These are phyloP conservation scores for Buceros bicornis DNA, from an alignment of 2,797 vertebrate genomes.

Conservation along the genomic window DNA sequence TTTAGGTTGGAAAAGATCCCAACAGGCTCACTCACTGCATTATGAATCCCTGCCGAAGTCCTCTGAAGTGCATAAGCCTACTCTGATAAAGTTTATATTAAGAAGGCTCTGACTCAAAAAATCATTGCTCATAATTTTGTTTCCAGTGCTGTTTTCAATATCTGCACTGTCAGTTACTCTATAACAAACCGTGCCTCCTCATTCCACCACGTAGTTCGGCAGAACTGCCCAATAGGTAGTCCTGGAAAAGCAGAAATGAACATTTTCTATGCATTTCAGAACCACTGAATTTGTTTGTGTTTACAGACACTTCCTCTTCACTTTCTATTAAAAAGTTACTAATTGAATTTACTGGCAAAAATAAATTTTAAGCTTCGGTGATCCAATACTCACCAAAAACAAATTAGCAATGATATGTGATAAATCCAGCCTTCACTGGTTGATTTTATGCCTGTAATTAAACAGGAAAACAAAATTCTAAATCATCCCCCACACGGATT, in stretches of 20 bases:
- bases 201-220: not conserved
- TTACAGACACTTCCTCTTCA: not conserved
- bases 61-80: not conserved
- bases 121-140: not conserved
- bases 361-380: not conserved
- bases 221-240: not conserved
- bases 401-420: not conserved
- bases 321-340: not conserved
- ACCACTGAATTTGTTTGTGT: not conserved
- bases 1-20: not conserved
- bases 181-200: not conserved
- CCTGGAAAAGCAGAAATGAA: not conserved
- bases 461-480: slow-evolving; percentile 35
- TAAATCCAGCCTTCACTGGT: not conserved
- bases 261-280: not conserved
- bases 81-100: not conserved
- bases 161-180: not conserved
- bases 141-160: not conserved
- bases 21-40: not conserved
- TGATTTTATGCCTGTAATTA: slow-evolving; percentile 14
- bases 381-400: not conserved
- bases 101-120: not conserved
- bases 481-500: not conserved
- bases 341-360: not conserved
- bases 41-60: not conserved